phyloP scores from a whole-genome alignment of 2,797 vertebrate genomes.

The Propithecus perrieri region DNA sequence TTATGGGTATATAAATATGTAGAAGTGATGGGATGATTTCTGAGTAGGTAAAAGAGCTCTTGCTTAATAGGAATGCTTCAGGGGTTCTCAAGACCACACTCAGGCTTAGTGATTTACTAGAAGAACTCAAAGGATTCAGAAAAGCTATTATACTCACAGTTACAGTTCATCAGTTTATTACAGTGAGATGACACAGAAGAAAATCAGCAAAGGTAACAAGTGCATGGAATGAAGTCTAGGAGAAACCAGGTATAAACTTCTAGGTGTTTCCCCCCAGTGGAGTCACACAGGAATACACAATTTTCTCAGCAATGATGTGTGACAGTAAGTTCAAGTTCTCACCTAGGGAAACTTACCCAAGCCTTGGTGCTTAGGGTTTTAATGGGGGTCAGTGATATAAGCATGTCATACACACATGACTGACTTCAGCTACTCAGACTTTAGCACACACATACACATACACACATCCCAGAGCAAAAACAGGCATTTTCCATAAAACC shows the following conservation, averaged over 20 bases:
- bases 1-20: not conserved
- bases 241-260: not conserved
- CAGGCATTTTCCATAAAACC: not conserved
- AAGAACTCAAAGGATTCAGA: not conserved
- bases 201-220: not conserved
- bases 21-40: not conserved
- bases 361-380: not conserved
- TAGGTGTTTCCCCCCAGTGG: not conserved
- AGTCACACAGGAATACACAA: not conserved
- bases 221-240: not conserved
- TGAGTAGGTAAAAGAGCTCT: not conserved
- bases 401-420: rapidly evolving
- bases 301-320: not conserved
- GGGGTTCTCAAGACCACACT: not conserved
- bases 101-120: not conserved
- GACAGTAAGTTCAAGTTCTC: not conserved
- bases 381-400: not conserved
- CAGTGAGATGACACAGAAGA: not conserved
- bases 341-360: not conserved
- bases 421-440: not conserved
- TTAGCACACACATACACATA: not conserved
- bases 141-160: not conserved
- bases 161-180: not conserved
- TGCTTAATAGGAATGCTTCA: not conserved
- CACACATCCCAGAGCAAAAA: not conserved